These are phyloP conservation scores for Phortica variegata DNA, from an alignment of 1,140 invertebrate species.

Conservation along the genomic window DNA sequence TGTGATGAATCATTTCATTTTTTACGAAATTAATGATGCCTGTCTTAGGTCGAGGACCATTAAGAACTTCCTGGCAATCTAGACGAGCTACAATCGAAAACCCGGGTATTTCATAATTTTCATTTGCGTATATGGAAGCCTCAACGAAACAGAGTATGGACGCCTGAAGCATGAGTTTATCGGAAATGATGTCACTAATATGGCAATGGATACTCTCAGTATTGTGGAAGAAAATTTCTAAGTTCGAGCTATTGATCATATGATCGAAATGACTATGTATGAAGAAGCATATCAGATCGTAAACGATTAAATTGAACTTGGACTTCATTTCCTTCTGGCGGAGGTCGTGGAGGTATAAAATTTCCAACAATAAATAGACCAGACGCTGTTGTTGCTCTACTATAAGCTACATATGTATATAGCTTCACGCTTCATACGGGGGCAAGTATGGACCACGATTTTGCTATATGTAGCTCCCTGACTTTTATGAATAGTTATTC, in stretches of 20 bases:
- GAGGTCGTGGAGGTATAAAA: too few relatives aligned
- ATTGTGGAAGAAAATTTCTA: background rate
- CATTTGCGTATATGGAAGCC: background rate
- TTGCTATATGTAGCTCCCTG: slow-evolving; percentile 5
- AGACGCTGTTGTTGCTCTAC: too few relatives aligned
- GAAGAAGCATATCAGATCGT: background rate
- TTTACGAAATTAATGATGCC: too few relatives aligned
- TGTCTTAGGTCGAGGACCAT: too few relatives aligned
- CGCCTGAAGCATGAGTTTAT: background rate
- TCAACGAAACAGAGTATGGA: background rate
- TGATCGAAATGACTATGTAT: background rate
- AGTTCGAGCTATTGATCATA: background rate
- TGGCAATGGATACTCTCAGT: background rate
- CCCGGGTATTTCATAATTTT: background rate
- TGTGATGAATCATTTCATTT: too few relatives aligned
- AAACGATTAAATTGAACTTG: too few relatives aligned
- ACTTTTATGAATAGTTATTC: slow-evolving; percentile 13
- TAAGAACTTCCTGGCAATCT: too few relatives aligned
- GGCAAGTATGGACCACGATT: background rate
- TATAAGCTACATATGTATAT: too few relatives aligned
- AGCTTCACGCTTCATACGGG: background rate
- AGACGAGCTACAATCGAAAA: too few relatives aligned
- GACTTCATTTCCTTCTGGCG: too few relatives aligned
- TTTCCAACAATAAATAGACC: too few relatives aligned
- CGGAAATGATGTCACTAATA: background rate